Evolutionary conservation across 2,797 vertebrate species (phyloP).

Genomic region (Anomalospiza imberbis): DNA sequence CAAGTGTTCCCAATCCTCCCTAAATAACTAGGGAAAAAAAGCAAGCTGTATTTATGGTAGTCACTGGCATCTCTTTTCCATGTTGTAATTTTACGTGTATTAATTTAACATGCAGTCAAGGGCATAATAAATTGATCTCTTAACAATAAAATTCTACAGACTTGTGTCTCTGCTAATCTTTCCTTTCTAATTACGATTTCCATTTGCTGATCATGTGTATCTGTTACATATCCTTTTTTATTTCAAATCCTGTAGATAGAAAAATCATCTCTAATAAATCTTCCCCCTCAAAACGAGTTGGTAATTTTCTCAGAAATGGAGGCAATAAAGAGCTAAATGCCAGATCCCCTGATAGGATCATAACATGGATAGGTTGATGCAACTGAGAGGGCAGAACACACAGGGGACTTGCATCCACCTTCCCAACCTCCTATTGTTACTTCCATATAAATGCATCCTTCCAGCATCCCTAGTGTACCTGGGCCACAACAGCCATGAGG

Average conservation of each 20-base stretch:
- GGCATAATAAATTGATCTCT: not conserved
- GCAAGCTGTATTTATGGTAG: not conserved
- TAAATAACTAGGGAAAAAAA: not conserved
- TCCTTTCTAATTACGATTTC: not conserved
- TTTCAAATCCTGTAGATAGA: not conserved
- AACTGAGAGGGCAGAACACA: not conserved
- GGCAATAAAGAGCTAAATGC: not conserved
- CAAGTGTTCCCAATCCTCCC: not conserved
- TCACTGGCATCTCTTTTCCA: not conserved
- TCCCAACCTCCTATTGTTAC: not conserved
- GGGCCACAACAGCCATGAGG: not conserved
- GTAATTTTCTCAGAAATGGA: not conserved
- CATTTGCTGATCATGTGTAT: not conserved
- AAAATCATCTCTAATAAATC: not conserved
- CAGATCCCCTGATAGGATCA: not conserved
- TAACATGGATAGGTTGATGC: not conserved
- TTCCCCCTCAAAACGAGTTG: not conserved
- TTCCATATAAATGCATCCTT: not conserved
- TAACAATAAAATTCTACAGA: slow-evolving; percentile 6
- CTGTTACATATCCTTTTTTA: not conserved
- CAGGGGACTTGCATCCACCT: not conserved
- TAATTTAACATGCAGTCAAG: slow-evolving; percentile 6
- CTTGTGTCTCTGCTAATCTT: not conserved
- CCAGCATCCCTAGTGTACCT: not conserved
- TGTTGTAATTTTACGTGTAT: not conserved